These are phyloP conservation scores for Otolemur garnettii DNA, from an alignment of 2,113 vertebrate species.

Conservation along the genomic window DNA sequence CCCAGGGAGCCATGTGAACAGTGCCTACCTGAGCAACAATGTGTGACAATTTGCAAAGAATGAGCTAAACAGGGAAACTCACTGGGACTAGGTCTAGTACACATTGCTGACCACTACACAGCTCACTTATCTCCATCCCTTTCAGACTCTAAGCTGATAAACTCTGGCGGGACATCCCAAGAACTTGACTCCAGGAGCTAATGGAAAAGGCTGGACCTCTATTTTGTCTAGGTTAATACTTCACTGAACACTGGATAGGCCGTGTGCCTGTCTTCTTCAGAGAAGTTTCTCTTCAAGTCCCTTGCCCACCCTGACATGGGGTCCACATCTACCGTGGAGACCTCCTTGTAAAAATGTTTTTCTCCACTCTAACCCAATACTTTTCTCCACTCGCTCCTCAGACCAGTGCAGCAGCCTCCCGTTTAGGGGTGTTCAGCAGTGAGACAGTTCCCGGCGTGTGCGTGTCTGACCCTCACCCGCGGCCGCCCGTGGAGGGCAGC, in stretches of 20 bases:
- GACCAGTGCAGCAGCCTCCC: neutral
- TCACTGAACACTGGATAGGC: neutral
- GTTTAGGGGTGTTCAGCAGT: neutral
- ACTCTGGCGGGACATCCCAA: neutral
- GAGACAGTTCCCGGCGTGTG: neutral
- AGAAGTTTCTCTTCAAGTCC: no score
- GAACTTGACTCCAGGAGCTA: neutral
- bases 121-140: neutral
- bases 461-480: no score
- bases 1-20: no score
- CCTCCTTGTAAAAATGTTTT: neutral
- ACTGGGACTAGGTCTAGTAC: neutral
- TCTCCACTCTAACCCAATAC: neutral
- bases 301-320: no score
- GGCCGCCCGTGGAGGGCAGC: neutral
- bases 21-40: neutral
- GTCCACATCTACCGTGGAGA: neutral
- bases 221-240: neutral
- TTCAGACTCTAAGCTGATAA: neutral
- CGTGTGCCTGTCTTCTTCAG: no score
- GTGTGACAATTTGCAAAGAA: neutral
- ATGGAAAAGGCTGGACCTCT: neutral
- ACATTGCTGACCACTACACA: neutral
- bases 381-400: neutral
- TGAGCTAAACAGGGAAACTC: neutral